Conservation (phyloP, 2,888 invertebrate genomes). For the Cheilosia variabilis region DNA sequence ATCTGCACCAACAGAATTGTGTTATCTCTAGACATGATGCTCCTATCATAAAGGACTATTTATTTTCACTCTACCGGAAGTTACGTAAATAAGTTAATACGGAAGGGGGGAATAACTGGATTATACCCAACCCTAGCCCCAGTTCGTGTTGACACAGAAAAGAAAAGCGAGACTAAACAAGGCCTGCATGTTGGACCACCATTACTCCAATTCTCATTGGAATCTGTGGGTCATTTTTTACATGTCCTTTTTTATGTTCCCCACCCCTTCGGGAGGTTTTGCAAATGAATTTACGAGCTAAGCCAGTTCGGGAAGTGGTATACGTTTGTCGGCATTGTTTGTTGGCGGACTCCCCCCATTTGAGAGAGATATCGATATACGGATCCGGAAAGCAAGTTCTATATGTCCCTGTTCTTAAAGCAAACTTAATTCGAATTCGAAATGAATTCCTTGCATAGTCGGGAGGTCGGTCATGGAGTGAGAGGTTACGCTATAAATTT, state of each 20-base stretch:
- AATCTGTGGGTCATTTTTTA: constrained; percentile 69
- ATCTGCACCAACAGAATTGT: constrained; percentile 18
- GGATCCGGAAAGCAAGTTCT: constrained; percentile 29
- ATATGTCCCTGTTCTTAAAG: constrained; percentile 24
- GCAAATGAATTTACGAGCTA: constrained; percentile 70
- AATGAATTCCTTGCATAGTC: constrained; percentile 43
- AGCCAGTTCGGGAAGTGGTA: constrained; percentile 51
- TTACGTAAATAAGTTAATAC: constrained; percentile 74
- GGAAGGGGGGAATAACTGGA: constrained; percentile 29
- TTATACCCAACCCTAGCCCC: constrained; percentile 14
- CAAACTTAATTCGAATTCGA: constrained; percentile 54
- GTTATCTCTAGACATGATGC: constrained; percentile 68
- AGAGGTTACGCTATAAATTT: constrained; percentile 54
- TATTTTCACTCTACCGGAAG: constrained; percentile 74
- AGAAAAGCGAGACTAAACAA: constrained; percentile 22
- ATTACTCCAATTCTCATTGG: constrained; percentile 24
- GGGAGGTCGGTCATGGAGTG: not conserved
- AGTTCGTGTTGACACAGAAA: not conserved
- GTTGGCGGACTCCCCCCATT: constrained; percentile 19
- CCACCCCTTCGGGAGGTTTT: constrained; percentile 19
- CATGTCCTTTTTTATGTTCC: constrained; percentile 31
- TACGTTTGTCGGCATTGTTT: constrained; percentile 35
- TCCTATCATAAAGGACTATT: constrained; percentile 69
- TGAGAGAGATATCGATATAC: constrained; percentile 29
- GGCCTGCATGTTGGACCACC: constrained; percentile 20